These are phyloP conservation scores for Cataglyphis livida DNA, from an alignment of 2,888 invertebrate genomes.

Conservation along the genomic window DNA sequence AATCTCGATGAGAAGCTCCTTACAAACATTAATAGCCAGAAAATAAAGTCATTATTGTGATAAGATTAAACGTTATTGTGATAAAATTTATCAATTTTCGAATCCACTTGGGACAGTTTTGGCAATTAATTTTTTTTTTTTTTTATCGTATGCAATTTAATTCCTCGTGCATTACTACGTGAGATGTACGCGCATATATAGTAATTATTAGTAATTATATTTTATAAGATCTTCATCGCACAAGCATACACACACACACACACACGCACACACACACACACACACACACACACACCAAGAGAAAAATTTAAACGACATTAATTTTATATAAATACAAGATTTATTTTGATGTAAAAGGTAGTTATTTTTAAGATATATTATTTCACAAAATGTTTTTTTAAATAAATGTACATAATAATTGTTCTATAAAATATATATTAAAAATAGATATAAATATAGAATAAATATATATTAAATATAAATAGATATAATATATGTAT, in stretches of 20 bases:
- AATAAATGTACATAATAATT: not conserved
- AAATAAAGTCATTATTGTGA: conserved; percentile 10
- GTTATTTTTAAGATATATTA: conserved; percentile 5
- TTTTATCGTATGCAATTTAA: conserved; percentile 4
- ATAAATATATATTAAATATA: too few species aligned
- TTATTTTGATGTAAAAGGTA: not conserved
- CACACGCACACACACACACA: too few species aligned
- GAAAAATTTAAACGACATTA: not conserved
- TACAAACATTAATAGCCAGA: not conserved
- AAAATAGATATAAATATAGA: too few species aligned
- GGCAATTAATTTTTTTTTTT: not conserved
- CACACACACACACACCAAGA: not conserved
- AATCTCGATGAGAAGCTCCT: conserved; percentile 14
- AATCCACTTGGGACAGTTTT: not conserved
- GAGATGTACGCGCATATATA: not conserved
- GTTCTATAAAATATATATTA: not conserved
- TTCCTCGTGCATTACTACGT: not conserved
- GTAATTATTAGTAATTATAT: not conserved
- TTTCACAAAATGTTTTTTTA: not conserved
- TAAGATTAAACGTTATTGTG: not conserved
- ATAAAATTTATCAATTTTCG: not conserved
- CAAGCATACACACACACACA: too few species aligned
- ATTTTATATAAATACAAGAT: conserved; percentile 4
- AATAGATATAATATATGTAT: too few species aligned
- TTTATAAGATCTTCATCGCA: not conserved